Evolutionary conservation across 2,888 invertebrate genomes (phyloP), one percentile per base, ranked within the genome.

Genomic region (Opisthograptis luteolata): DNA sequence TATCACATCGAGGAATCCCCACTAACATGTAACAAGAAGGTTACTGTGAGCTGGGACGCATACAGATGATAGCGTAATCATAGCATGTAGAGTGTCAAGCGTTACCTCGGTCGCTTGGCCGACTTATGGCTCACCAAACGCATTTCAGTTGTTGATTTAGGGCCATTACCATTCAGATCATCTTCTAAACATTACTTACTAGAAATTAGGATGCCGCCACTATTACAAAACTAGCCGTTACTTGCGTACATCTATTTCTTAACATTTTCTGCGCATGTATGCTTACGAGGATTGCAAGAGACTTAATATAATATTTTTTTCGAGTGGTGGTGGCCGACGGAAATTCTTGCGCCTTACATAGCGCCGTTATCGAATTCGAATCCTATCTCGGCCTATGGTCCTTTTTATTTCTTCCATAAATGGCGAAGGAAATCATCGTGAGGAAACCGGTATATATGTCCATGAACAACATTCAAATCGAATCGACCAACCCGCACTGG

Each of bases 91-190:
- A 64, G 64, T 66, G 55, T 55, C 62, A 64, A 69, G 61, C 66
- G 70, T 75, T 71, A 66, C 74, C 68, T 57, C 75, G 75, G 65
- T 70, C 76, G 74, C 76, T 72, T 84, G 84, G 80, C 84, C 85
- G 80, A 86, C 81, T 79, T 81, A 72, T 73, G 76, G 76, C 75
- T 73, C 76, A 77, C 73, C 36, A 66, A 69, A 60, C 67, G 62
- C 70, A 70, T 72, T 79, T 73, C 63, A 69, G 60, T 62, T 69
- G 65, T 65, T 72, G 64, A 81, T 85, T 85, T 80, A 82, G 66
- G 59, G 58, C 74, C 76, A 82, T 87, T 87, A 76, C 77, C 68
- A 87, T 87, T 81, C 85, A 56, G 64, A 72, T 68, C 81, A 67
- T 68, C 64, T 56, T 56, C 57, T 52, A 61, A 56, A 58, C 58